phyloP scores from a whole-genome alignment of 2,797 vertebrate species.

The Babyrousa celebensis region DNA sequence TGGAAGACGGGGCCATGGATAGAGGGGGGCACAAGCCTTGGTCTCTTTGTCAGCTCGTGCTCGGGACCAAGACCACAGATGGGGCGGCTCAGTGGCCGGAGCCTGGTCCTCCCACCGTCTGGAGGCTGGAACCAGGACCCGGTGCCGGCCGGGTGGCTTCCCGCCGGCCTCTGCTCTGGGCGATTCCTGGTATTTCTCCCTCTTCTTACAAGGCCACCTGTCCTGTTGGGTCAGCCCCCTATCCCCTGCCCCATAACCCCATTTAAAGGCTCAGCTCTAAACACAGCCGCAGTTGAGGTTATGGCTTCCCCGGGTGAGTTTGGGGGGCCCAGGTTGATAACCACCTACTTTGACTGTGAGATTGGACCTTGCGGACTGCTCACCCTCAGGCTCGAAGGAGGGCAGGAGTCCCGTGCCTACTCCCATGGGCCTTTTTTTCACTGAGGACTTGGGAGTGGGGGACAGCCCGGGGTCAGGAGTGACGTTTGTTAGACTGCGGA shows the following conservation, averaged over 20 bases:
- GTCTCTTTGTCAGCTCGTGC: fast-evolving
- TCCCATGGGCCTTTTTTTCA: background rate
- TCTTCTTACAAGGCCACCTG: background rate
- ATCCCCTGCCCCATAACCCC: no score
- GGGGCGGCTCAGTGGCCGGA: background rate
- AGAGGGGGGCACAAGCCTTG: background rate
- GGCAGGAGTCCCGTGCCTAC: no score
- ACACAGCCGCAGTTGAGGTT: background rate
- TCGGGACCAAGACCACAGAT: fast-evolving
- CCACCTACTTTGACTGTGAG: background rate
- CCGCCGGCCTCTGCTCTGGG: background rate
- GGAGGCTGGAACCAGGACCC: background rate
- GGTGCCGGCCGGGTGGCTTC: background rate
- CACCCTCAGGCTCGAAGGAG: no score
- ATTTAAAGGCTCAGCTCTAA: background rate
- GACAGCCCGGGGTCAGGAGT: background rate
- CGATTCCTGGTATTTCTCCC: background rate
- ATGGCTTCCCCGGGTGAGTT: background rate
- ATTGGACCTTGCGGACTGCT: background rate
- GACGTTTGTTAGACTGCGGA: fast-evolving
- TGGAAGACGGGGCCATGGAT: fast-evolving
- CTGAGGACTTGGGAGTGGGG: background rate
- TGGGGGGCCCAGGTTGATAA: background rate
- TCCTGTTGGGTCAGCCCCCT: no score
- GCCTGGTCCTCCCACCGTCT: no score